Conservation (phyloP, 2,113 vertebrate species). For the Bombycilla garrulus region DNA sequence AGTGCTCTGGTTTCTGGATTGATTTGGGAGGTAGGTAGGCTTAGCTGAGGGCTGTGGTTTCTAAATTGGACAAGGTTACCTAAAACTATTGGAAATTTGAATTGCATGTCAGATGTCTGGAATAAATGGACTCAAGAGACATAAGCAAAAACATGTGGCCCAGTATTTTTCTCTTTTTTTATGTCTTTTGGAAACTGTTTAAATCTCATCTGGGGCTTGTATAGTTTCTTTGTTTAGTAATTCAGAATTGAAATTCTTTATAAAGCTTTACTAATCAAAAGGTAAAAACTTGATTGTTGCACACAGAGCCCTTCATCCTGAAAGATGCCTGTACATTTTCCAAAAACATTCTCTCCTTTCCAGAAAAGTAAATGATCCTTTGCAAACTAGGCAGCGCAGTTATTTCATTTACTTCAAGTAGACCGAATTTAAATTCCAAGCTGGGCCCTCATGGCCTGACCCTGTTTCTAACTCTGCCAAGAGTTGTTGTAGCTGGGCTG, state of each 20-base stretch:
- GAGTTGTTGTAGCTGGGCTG: background rate
- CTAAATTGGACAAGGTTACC: conserved; percentile 74
- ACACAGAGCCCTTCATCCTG: background rate
- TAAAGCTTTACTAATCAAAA: conserved; percentile 62
- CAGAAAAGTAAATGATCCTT: conserved; percentile 26
- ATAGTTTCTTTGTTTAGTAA: conserved; percentile 59
- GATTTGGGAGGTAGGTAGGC: conserved; percentile 43
- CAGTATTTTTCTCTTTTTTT: conserved; percentile 49
- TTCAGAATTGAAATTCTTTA: conserved; percentile 58
- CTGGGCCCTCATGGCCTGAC: background rate
- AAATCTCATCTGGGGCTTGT: conserved; percentile 54
- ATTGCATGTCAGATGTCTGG: conserved; percentile 71
- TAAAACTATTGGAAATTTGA: conserved; percentile 71
- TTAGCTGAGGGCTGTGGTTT: conserved; percentile 64
- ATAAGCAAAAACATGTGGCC: conserved; percentile 63
- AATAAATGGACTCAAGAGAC: conserved; percentile 70
- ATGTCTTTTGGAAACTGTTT: conserved; percentile 57
- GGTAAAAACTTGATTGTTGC: conserved; percentile 31
- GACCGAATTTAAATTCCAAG: background rate
- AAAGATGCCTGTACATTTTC: conserved; percentile 27
- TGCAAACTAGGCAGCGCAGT: background rate
- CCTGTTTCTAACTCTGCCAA: background rate
- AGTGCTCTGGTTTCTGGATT: conserved; percentile 40
- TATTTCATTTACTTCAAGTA: conserved; percentile 33
- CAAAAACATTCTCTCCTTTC: background rate